These are phyloP conservation scores for Melanotaenia trifasciata DNA, from an alignment of 2,797 vertebrate species.

Conservation along the genomic window DNA sequence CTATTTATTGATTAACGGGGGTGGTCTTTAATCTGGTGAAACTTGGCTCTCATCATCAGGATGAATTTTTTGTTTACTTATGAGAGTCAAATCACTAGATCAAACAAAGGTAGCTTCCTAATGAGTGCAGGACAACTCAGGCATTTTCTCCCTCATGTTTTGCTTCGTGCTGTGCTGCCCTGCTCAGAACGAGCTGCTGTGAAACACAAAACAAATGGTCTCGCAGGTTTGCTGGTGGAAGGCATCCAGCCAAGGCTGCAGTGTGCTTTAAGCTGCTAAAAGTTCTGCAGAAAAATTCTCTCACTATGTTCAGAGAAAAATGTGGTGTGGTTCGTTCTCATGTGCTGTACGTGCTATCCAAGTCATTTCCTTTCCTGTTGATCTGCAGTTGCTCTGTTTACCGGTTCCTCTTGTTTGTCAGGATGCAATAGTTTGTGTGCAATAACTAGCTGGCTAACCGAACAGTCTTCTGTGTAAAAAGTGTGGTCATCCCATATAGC, in stretches of 20 bases:
- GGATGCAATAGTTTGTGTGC: too few species aligned
- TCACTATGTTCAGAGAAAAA: constrained; percentile 2
- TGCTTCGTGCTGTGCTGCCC: background rate
- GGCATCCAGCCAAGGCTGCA: constrained; percentile 10
- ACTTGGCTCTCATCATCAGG: background rate
- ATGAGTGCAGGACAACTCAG: background rate
- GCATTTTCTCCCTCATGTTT: background rate
- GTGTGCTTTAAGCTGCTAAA: background rate
- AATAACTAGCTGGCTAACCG: too few species aligned
- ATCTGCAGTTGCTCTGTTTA: too few species aligned
- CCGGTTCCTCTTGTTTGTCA: too few species aligned
- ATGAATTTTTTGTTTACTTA: background rate
- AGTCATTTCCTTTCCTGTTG: background rate
- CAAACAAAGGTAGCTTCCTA: background rate
- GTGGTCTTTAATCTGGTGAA: background rate
- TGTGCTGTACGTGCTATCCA: background rate
- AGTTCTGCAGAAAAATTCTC: background rate
- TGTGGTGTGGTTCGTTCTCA: background rate
- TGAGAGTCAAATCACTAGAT: background rate
- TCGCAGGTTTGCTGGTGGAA: background rate
- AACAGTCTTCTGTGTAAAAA: background rate
- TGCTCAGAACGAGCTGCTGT: background rate
- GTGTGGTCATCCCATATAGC: background rate
- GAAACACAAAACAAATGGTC: constrained; percentile 11
- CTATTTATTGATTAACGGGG: too few species aligned